Base-by-base conservation (phyloP, 2,797 vertebrate species). In the Darevskia nairensis region DNA sequence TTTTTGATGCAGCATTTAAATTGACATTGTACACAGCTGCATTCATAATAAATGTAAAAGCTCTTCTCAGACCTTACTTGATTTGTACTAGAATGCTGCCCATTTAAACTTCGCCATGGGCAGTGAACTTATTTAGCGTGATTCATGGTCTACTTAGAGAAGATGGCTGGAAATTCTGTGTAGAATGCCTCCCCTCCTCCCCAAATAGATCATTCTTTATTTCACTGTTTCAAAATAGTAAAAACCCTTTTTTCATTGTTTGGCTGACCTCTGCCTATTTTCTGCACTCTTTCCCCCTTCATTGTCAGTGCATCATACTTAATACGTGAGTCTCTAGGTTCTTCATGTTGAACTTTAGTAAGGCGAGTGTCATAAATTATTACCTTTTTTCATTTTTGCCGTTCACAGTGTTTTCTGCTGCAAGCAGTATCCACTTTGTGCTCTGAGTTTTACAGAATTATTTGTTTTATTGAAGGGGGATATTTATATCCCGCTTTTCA, bases 101-200 rank as follows among this genome's bases (percentile, higher is more conserved):
- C 3, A 6, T 39, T 78, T 89, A 74, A 89, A 71, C 87, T 92
- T 89, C 87, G 35, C 89, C 72, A 72, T 91, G 92, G 69, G 72
- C 32, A 0, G 46, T n/a, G 46, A 85, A 59, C 35, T 78, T n/a
- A 89, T 92, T 85, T 80, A 86, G 44, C 90, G 87, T 90, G 32
- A 64, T 89, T 92, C 50, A 9, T 10, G 46, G 88, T 89, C 76
- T 90, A 85, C 23, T 80, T 44, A 0, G 0, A 17, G 86, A 89
- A 90, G 8, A 35, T 79, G 66, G 27, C 44, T 59, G 66, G 89
- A 85, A 19, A 8, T 3, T 19, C 86, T 76, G 59, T 61, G 0
- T 0, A 0, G 82, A 91, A 86, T 59, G 74, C 0, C 0, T 50
- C n/a, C 86, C 82, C 86, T 27, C 29, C 87, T 88, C 21, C 13